phyloP scores from a whole-genome alignment of 2,113 vertebrate genomes.

The Chaetodon auriga region DNA sequence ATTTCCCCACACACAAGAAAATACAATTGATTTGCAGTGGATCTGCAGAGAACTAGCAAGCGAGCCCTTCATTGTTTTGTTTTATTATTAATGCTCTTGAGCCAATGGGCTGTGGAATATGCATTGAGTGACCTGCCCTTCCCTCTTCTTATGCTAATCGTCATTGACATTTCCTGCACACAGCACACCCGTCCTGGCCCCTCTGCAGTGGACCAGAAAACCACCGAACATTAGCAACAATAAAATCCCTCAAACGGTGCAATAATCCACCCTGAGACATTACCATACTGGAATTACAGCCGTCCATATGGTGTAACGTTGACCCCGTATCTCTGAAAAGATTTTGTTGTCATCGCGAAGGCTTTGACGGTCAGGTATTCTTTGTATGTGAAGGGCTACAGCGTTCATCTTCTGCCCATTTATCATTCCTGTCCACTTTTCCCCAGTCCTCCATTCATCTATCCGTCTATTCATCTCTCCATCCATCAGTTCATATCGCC shows the following conservation, averaged over 20 bases:
- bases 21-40: conserved; percentile 62
- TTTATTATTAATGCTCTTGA: conserved; percentile 79
- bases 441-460: conserved; percentile 72
- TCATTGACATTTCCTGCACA: conserved; percentile 77
- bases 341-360: conserved; percentile 57
- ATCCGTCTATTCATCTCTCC: conserved; percentile 75
- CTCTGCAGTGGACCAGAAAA: conserved; percentile 72
- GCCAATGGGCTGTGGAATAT: conserved; percentile 77
- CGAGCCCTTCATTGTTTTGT: conserved; percentile 71
- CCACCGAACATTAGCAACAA: conserved; percentile 63
- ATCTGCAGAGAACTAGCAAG: conserved; percentile 54
- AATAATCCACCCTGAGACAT: conserved; percentile 53
- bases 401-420: conserved; percentile 69
- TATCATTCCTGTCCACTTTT: conserved; percentile 74
- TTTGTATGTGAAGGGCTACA: conserved; percentile 62
- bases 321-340: conserved; percentile 42
- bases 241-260: conserved; percentile 52
- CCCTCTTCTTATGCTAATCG: conserved; percentile 81
- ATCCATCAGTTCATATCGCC: conserved; percentile 76
- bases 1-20: conserved; percentile 53
- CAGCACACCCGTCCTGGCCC: conserved; percentile 39
- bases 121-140: conserved; percentile 73
- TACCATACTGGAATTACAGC: conserved; percentile 47
- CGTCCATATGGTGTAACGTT: conserved; percentile 11
- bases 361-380: conserved; percentile 66